These are phyloP conservation scores for Ptychodera flava DNA, from an alignment of 35 echinoderm and acorn worm species.

Conservation along the genomic window DNA sequence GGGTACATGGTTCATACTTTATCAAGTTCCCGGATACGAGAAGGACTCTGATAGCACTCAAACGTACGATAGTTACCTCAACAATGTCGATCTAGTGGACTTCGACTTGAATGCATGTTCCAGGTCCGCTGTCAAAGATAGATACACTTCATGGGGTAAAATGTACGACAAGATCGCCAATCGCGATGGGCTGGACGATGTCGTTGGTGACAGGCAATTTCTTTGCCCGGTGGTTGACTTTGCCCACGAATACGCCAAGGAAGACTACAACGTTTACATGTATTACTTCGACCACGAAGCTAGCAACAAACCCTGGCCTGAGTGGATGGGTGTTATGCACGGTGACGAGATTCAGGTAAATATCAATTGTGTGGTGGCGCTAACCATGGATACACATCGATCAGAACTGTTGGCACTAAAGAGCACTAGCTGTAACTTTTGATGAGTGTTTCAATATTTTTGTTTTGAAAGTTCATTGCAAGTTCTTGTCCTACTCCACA, in stretches of 20 bases:
- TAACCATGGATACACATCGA: too few relatives aligned
- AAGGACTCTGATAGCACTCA: slow-evolving; percentile 52
- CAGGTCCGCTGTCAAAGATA: slow-evolving; percentile 53
- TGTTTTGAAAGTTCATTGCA: too few relatives aligned
- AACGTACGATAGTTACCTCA: slow-evolving; percentile 25
- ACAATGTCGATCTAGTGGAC: slow-evolving; percentile 38
- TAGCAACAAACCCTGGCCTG: slow-evolving; percentile 63
- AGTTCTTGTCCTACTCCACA: too few relatives aligned
- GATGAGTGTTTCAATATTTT: too few relatives aligned
- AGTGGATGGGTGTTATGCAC: slow-evolving; percentile 96
- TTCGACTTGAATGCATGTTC: slow-evolving; percentile 58
- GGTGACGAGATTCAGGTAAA: slow-evolving; percentile 94
- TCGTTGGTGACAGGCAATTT: slow-evolving; percentile 59
- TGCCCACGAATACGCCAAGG: slow-evolving; percentile 45
- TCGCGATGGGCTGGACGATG: slow-evolving; percentile 57
- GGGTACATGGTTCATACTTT: slow-evolving; percentile 69
- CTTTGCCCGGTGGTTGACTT: slow-evolving; percentile 64
- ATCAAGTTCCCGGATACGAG: slow-evolving; percentile 41
- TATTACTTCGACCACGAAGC: slow-evolving; percentile 70
- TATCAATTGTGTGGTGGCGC: too few relatives aligned
- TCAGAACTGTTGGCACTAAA: too few relatives aligned
- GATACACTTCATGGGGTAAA: slow-evolving; percentile 73
- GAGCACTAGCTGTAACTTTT: too few relatives aligned
- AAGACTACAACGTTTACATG: slow-evolving; percentile 61
- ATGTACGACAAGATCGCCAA: slow-evolving; percentile 36